These are phyloP conservation scores for Cinclus mexicanus DNA, from an alignment of 2,113 vertebrate species.

Conservation along the genomic window DNA sequence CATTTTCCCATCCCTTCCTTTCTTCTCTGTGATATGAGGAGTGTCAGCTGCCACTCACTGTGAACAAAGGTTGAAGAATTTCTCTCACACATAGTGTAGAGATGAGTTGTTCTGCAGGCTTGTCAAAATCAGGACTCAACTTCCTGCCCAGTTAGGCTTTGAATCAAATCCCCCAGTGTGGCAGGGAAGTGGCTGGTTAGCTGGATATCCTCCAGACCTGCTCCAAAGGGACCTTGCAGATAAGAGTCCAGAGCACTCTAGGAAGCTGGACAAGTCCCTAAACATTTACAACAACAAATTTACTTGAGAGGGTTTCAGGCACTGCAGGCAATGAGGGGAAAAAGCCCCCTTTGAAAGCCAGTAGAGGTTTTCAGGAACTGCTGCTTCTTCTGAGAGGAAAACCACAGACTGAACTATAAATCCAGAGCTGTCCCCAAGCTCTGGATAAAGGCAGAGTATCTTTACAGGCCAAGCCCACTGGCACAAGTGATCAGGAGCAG, in stretches of 20 bases:
- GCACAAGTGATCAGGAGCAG: background rate
- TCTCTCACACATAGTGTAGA: background rate
- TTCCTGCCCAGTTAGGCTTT: slow-evolving; percentile 1
- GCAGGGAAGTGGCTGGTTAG: background rate
- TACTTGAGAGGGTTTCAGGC: background rate
- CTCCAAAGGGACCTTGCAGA: background rate
- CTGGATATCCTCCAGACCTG: background rate
- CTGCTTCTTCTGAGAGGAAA: background rate
- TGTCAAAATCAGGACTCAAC: background rate
- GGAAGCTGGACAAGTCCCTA: background rate
- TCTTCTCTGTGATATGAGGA: background rate
- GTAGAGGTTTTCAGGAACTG: background rate
- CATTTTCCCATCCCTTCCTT: background rate
- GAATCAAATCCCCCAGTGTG: background rate
- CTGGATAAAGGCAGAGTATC: background rate
- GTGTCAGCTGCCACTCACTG: background rate
- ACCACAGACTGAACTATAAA: background rate
- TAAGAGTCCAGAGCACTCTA: background rate
- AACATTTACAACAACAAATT: background rate
- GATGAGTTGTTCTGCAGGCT: background rate
- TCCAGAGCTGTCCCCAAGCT: background rate
- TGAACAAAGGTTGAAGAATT: slow-evolving; percentile 24
- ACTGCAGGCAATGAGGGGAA: background rate
- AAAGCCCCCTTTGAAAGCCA: background rate
- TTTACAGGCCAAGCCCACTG: background rate